Base-by-base conservation (phyloP, 2,797 vertebrate species). In the Protonibea diacanthus region DNA sequence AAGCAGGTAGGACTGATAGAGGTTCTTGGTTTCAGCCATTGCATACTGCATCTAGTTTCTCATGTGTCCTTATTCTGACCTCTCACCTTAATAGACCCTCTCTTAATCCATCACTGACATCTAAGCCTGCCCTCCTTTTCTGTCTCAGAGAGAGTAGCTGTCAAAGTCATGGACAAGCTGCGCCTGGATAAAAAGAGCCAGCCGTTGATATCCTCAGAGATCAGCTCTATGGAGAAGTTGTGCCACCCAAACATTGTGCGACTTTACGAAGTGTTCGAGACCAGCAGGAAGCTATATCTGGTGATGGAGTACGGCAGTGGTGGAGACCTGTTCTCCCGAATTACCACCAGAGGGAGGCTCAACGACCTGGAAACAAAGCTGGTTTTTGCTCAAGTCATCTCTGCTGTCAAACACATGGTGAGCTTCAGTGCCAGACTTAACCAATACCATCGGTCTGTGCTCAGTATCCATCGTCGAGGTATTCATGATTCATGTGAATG, bases 361-460 rank as follows among this genome's bases (percentile, higher is more conserved):
- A 87, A 88, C 0, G 92, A 96, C 72, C 64, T 92, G 67, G 95
- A 96, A 65, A 77, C 91, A 75, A 96, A 95, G 60, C 73, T 94
- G 77, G 80, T 95, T 53, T 96, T 96, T 71, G 90, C 94, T 20
- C 96, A 96, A 80, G 88, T 96, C 47, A 7, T 94, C 47, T 94
- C 95, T 49, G 96, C 95, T 44, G 89, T 96, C 14, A 94, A 94
- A 63, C 90, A 96, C 91, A 96, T 96, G 95, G 96, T 96, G 83
- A 94, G 95, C 68, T 23, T 27, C 3, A 15, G 15, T 52, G 17
- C 82, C 38, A 5, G 0, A 3, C 12, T 69, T 29, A 5, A 52
- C 65, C 64, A 23, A 52, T 10, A 38, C 61, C 21, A n/a, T 42
- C 29, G 20, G 13, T 27, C 49, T 48, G 38, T 52, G 38, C 6